phyloP scores from a whole-genome alignment of 2,113 vertebrate genomes.

The Zingel zingel region DNA sequence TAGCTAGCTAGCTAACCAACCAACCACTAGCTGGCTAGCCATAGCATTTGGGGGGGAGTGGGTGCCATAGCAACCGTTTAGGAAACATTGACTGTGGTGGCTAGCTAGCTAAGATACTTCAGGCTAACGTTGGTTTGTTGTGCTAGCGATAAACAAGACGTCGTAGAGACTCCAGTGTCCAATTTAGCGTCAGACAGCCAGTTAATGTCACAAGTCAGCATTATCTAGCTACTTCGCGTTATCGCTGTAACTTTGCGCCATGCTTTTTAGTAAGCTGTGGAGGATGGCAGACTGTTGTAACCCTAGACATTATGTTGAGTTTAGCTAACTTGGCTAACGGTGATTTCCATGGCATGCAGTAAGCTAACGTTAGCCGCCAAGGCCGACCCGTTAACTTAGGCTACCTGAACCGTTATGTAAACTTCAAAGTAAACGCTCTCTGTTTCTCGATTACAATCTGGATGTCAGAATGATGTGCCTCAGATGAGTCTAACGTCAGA shows the following conservation, averaged over 20 bases:
- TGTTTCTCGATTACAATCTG: neutral
- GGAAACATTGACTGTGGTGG: conserved; percentile 68
- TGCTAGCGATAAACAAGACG: conserved; percentile 57
- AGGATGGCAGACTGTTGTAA: neutral
- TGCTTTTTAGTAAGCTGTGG: conserved; percentile 20
- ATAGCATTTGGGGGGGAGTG: conserved; percentile 68
- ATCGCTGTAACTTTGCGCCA: neutral
- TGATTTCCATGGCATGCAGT: conserved; percentile 49
- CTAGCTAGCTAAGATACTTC: conserved; percentile 39
- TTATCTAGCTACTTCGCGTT: neutral
- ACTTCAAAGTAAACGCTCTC: neutral
- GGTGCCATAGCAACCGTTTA: conserved; percentile 82
- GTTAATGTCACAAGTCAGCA: conserved; percentile 1
- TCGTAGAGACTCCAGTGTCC: conserved; percentile 4
- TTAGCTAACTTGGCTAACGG: conserved; percentile 65
- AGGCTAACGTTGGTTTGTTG: conserved; percentile 67
- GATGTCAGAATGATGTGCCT: neutral
- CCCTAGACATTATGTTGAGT: conserved; percentile 30
- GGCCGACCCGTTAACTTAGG: conserved; percentile 63
- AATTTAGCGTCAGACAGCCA: neutral
- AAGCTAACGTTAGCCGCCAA: conserved; percentile 70
- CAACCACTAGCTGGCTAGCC: conserved; percentile 26
- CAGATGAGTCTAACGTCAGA: neutral
- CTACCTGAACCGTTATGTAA: conserved; percentile 33
- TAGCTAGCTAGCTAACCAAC: conserved; percentile 34